A percentile compares a stretch with the other conserved stretches of the same genome.
Evolutionary conservation across 2,888 invertebrate species (phyloP).

Genomic region (Lucinisca nassula): DNA sequence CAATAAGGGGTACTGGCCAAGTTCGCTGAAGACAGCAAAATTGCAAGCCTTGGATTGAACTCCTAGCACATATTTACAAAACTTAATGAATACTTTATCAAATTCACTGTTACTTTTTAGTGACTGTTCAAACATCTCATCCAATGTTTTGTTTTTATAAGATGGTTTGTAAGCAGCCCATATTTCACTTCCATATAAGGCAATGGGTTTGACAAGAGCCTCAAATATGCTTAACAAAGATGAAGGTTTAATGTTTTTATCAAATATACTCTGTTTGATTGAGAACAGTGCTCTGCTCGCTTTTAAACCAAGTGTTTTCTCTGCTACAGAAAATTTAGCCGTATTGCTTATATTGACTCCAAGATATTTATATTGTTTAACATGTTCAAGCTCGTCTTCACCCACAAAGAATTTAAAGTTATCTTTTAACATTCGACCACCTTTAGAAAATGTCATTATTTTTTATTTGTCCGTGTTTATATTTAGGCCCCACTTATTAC

Average conservation of each 20-base stretch:
- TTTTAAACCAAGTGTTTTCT: background rate
- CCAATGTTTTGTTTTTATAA: too few species aligned
- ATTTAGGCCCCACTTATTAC: background rate
- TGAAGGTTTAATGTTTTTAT: background rate
- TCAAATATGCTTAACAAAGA: background rate
- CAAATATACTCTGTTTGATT: slow-evolving; percentile 1
- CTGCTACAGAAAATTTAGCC: background rate
- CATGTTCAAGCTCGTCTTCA: background rate
- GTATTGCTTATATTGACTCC: background rate
- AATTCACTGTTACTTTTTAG: too few species aligned
- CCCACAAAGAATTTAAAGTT: background rate
- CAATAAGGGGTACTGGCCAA: too few species aligned
- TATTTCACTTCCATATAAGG: too few species aligned
- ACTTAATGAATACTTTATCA: too few species aligned
- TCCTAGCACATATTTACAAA: too few species aligned
- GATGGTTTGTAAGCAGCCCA: too few species aligned
- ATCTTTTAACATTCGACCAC: background rate
- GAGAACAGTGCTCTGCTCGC: background rate
- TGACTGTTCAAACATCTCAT: too few species aligned
- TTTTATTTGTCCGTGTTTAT: background rate
- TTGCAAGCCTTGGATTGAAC: too few species aligned
- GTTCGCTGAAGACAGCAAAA: too few species aligned
- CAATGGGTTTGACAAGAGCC: background rate
- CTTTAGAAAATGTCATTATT: background rate
- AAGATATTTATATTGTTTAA: background rate